A percentile compares a stretch with the other conserved stretches of the same genome.
phyloP scores from a whole-genome alignment of 2,888 invertebrate species.

The Apeira syringaria region DNA sequence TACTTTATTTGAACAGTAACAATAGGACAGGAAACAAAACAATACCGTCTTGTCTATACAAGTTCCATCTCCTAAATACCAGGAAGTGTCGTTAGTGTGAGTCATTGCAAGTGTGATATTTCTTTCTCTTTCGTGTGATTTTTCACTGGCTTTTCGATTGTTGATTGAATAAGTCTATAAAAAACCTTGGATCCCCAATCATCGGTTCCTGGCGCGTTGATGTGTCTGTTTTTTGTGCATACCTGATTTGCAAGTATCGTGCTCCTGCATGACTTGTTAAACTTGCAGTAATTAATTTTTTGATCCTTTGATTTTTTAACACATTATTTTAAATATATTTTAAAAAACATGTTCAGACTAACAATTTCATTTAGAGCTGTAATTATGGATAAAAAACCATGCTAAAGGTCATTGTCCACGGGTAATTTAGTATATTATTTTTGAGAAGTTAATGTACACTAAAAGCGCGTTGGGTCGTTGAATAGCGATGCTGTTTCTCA shows the following conservation, averaged over 20 bases:
- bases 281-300: conserved; percentile 9
- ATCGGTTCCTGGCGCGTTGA: conserved; percentile 12
- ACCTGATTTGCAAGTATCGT: conserved; percentile 12
- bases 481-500: too few relatives aligned
- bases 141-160: conserved; percentile 39
- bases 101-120: neutral
- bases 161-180: conserved; percentile 11
- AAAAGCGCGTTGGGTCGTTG: too few relatives aligned
- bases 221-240: conserved; percentile 25
- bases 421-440: too few relatives aligned
- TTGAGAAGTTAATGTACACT: too few relatives aligned
- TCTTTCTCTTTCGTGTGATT: conserved; percentile 41
- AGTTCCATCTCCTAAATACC: conserved; percentile 27
- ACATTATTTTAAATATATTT: too few relatives aligned
- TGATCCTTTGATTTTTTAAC: too few relatives aligned
- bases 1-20: neutral
- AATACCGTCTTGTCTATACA: conserved; percentile 12
- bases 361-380: too few relatives aligned
- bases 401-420: too few relatives aligned
- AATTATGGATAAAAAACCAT: too few relatives aligned
- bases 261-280: conserved; percentile 15
- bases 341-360: too few relatives aligned
- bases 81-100: conserved; percentile 14
- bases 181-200: conserved; percentile 14
- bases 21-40: conserved; percentile 4